Evolutionary conservation across 2,888 invertebrate species (phyloP), one percentile per base, ranked within the genome.

Genomic region (Eristalinus aeneus): DNA sequence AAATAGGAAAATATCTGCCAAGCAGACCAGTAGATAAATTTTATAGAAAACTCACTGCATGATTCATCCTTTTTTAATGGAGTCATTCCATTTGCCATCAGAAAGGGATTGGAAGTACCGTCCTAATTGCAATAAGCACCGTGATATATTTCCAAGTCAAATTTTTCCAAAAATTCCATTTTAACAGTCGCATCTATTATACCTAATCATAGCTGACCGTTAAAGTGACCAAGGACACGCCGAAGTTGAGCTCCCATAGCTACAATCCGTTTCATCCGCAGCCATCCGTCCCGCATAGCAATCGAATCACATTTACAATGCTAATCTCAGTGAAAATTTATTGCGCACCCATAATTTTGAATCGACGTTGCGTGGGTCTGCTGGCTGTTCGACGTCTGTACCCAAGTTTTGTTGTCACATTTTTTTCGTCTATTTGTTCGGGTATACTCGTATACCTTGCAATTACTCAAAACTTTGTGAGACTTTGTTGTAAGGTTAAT

Each of bases 301-400:
- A 77, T 32, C 71, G 77, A 77, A 64, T 69, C 77, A 69, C 77
- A 77, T 77, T 63, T 77, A 64, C 77, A 77, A 39, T 77, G 69
- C 77, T 71, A 77, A 77, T 77, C 54, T 39, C 64, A 56, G 71
- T 46, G 64, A 64, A 64, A 71, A 77, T 77, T 71, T 77, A 77
- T 71, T 63, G 64, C 77, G 12, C 22, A 36, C 64, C 76, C 76
- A 69, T 75, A 68, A 68, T 22, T 75, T 23, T 23, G 53, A 23
- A 39, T 36, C 34, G 56, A 9, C 36, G 11, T 39, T 20, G 36
- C 2, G 23, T 58, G 39, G 39, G 34, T 34, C 46, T 46, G 16
- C 6, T 6, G 46, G 16, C 58, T 53, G 8, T 10, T 23, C 36
- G 2, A 4, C 27, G 20, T 23, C 16, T 31, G 20, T 54, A 32